Evolutionary conservation across 2,797 vertebrate genomes (phyloP).

Genomic region (Myripristis jacobus): DNA sequence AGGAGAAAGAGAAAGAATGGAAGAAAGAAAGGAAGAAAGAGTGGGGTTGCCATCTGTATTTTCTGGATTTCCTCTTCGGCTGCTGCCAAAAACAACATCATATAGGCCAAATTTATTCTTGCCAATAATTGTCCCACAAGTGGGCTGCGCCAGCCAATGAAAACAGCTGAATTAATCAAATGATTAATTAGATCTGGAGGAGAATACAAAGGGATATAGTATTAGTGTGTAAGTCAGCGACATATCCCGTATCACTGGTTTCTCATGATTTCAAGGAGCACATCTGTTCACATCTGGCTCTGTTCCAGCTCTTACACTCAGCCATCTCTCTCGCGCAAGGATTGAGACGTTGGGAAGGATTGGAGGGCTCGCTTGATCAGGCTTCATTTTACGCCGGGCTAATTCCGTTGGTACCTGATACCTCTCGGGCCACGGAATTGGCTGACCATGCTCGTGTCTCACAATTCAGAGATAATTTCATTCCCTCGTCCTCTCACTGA

Average conservation of each 20-base stretch:
- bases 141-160: constrained; percentile 51
- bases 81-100: constrained; percentile 71
- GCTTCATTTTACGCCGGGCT: constrained; percentile 70
- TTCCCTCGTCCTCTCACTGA: constrained; percentile 63
- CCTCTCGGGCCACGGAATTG: constrained; percentile 66
- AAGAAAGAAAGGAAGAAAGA: constrained; percentile 29
- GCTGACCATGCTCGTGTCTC: constrained; percentile 73
- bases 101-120: constrained; percentile 63
- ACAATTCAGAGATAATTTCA: constrained; percentile 74
- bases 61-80: constrained; percentile 62
- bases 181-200: constrained; percentile 68
- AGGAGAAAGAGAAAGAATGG: constrained; percentile 28
- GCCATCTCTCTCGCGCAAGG: constrained; percentile 58
- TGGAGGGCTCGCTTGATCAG: constrained; percentile 52
- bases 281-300: constrained; percentile 70
- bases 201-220: constrained; percentile 26
- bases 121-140: constrained; percentile 62
- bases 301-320: constrained; percentile 50
- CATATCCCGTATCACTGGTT: constrained; percentile 50
- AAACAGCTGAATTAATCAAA: constrained; percentile 68
- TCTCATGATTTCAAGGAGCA: constrained; percentile 58
- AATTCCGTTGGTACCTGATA: constrained; percentile 70
- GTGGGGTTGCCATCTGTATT: constrained; percentile 72
- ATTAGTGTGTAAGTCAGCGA: constrained; percentile 33
- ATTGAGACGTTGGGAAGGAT: too few species aligned